Base-by-base conservation (phyloP, 2,113 vertebrate species). In the Benitochromis conjunctus region DNA sequence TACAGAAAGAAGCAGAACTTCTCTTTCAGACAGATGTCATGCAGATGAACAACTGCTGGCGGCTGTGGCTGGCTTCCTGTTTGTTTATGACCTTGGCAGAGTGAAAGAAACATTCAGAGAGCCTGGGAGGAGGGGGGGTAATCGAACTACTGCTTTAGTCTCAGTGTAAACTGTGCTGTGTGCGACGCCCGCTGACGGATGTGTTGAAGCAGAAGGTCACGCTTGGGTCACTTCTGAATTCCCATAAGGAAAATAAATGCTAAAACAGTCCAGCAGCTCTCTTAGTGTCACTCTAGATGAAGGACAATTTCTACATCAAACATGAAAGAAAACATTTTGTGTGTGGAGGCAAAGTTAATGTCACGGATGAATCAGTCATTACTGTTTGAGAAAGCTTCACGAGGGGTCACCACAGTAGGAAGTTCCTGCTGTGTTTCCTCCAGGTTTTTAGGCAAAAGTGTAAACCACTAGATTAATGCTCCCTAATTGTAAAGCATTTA, bases 181-280 rank as follows among this genome's bases (percentile, higher is more conserved):
- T 21, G n/a, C 11, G 54, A 55, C 1, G 41, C 24, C 58, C 4
- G 21, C 86, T 87, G 81, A 84, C 46, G 64, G 46, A 80, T 55
- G 81, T 86, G 84, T 74, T 74, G 53, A 80, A 85, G 38, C 79
- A 81, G 84, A 88, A 80, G 86, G 81, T 87, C 86, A 7, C 3
- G 9, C 54, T 69, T 14, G 18, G 81, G 54, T 80, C 24, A 56
- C 60, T 11, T 24, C 86, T 41, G 60, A 6, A 12, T 62, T 24
- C 76, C 81, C 81, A 60, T 31, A 6, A 87, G 81, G 62, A 83
- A 51, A 80, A 80, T 80, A 80, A 69, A 74, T 60, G 54, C 9
- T 83, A 83, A 54, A 80, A 34, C 41, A 83, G 74, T 79, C 51
- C 57, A 69, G 71, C 80, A 21, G 19, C 29, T 78, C 18, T 36